Evolutionary conservation across 2,797 vertebrate species (phyloP).

Genomic region (Argyrosomus regius): DNA sequence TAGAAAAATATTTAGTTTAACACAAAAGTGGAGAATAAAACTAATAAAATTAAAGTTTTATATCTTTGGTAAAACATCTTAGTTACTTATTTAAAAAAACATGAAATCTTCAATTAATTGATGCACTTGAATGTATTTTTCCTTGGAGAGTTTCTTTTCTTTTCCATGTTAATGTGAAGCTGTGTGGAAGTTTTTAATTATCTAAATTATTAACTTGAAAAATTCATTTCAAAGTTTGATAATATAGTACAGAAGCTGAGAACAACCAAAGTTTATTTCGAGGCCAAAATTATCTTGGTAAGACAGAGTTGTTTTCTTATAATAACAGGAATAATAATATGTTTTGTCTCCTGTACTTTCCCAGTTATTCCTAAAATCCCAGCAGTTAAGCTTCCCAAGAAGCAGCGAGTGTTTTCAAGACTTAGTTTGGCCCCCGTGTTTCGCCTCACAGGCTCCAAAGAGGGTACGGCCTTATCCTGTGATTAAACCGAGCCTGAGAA

Average conservation of each 20-base stretch:
- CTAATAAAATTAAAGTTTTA: background rate
- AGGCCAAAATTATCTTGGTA: background rate
- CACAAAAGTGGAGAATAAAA: background rate
- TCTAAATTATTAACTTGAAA: background rate
- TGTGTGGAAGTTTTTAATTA: background rate
- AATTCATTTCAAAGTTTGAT: background rate
- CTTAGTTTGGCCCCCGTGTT: background rate
- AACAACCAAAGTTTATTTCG: background rate
- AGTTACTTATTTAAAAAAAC: background rate
- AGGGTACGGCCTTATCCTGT: background rate
- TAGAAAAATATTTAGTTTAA: constrained; percentile 5
- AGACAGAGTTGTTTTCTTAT: background rate
- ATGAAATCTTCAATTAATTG: background rate
- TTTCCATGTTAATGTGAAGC: no score
- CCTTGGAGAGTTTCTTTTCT: background rate
- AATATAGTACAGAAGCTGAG: background rate
- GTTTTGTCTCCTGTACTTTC: background rate
- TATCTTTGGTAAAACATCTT: background rate
- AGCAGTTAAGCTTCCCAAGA: background rate
- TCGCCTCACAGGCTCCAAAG: background rate
- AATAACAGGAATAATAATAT: background rate
- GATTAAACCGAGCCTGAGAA: background rate
- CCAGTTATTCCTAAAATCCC: background rate
- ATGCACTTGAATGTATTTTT: background rate
- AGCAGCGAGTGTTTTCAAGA: background rate